These are phyloP conservation scores for Phasianus colchicus DNA, from an alignment of 2,113 vertebrate genomes.

Conservation along the genomic window DNA sequence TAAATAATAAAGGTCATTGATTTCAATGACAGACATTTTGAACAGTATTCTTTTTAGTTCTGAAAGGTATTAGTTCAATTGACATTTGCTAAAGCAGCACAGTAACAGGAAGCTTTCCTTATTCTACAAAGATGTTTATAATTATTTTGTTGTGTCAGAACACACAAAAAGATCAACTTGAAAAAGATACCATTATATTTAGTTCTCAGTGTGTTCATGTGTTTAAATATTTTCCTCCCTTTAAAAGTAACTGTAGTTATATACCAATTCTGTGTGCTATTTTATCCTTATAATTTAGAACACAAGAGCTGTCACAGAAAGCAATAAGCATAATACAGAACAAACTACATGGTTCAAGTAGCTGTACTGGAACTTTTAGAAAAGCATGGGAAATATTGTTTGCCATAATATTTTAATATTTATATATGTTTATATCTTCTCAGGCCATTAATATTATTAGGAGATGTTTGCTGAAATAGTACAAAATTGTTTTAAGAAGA, in stretches of 20 bases:
- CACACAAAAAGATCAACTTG: conserved; percentile 23
- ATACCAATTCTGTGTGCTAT: not conserved
- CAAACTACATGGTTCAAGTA: not conserved
- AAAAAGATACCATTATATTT: conserved; percentile 29
- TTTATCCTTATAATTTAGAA: not conserved
- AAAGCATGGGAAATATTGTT: not conserved
- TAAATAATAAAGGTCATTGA: conserved; percentile 79
- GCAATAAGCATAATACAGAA: not conserved
- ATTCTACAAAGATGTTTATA: conserved; percentile 55
- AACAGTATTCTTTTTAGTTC: conserved; percentile 46
- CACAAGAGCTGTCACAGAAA: not conserved
- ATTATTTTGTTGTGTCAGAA: conserved; percentile 62
- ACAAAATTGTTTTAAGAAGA: not conserved
- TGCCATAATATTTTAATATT: not conserved
- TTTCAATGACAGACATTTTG: conserved; percentile 73
- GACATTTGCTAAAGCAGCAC: conserved; percentile 34
- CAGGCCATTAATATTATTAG: not conserved
- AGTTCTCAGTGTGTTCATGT: not conserved
- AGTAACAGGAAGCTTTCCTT: conserved; percentile 35
- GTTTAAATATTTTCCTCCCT: conserved; percentile 22
- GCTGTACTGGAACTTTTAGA: not conserved
- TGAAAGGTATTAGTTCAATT: conserved; percentile 27
- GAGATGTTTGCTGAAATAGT: not conserved
- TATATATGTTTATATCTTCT: not conserved
- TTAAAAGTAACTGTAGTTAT: conserved; percentile 1